Evolutionary conservation across 2,888 invertebrate genomes (phyloP).

Genomic region (Tetanocera ferruginea): DNA sequence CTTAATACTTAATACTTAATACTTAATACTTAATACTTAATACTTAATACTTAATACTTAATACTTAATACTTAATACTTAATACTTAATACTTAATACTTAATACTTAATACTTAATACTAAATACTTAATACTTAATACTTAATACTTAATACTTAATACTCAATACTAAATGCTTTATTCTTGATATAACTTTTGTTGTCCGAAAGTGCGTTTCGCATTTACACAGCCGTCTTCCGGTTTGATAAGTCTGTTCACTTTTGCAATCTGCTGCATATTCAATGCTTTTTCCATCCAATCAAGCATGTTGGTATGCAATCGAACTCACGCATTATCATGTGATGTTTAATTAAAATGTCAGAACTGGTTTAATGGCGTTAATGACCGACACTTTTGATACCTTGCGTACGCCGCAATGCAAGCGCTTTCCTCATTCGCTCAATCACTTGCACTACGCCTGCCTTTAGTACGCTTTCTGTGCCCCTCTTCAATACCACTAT

Average conservation of each 20-base stretch:
- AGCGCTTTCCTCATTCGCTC: background rate
- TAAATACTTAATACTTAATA: no score
- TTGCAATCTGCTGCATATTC: background rate
- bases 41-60: no score
- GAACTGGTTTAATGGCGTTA: constrained; percentile 70
- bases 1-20: no score
- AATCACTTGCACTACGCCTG: background rate
- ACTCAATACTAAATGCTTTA: no score
- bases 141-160: no score
- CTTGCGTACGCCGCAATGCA: background rate
- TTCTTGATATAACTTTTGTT: no score
- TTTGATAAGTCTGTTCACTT: background rate
- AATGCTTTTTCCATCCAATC: constrained; percentile 11
- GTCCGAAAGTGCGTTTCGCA: background rate
- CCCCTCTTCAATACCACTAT: background rate
- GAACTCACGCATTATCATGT: constrained; percentile 46
- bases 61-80: no score
- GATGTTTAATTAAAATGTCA: constrained; percentile 70
- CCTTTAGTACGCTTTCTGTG: no score
- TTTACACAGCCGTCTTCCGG: background rate
- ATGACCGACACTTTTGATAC: constrained; percentile 65
- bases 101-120: no score
- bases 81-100: no score
- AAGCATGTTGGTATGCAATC: constrained; percentile 41
- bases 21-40: no score